Evolutionary conservation across 1,140 invertebrate genomes (phyloP), one percentile per base, ranked within the genome.

Genomic region (Monomorium pharaonis): DNA sequence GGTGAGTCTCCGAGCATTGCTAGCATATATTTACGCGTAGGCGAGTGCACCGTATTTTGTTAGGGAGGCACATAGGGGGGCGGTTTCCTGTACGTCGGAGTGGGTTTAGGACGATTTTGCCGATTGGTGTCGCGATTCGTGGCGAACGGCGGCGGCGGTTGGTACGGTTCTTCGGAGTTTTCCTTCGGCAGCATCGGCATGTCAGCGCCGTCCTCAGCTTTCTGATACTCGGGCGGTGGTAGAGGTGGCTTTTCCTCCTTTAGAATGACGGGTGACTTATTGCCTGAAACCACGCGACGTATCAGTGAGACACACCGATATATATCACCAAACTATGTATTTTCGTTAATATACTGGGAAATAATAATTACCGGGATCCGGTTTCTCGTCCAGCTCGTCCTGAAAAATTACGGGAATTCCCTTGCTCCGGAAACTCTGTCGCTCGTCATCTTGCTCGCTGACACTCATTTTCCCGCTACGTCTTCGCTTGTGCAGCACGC

Each of bases 371-470:
- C 97, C 97, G 44, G 97, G 97, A 94, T 97, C 97, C 1, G 97
- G 98, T 92, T 98, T 98, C 91, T 99, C 98, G 88, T 98, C 98
- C 16, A 99, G 95, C 93, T 99, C 98, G 94, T 99, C 98, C 93
- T 97, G 97, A 94, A 99, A 99, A 88, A 99, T 99, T 7, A 99
- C 98, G 0, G 98, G 98, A 90, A 99, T 98, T 62, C 98, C 98
- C 95, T 98, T 99, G 87, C 97, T 98, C 10, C 98, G 96, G 95
- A 98, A 99, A 72, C 96, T 97, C 94, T 97, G 97, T 63, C 97
- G 96, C 90, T 97, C 97, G 90, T 98, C 97, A 87, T 98, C 97
- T 88, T 98, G 92, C 94, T 97, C 95, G 95, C 96, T 95, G 69
- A 97, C 95, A 89, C 97, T 97, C 96, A 98, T 97, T 93, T 98